These are phyloP conservation scores for Phenganax subtilis DNA, from an alignment of 92 coral and sea anemone species.

Conservation along the genomic window DNA sequence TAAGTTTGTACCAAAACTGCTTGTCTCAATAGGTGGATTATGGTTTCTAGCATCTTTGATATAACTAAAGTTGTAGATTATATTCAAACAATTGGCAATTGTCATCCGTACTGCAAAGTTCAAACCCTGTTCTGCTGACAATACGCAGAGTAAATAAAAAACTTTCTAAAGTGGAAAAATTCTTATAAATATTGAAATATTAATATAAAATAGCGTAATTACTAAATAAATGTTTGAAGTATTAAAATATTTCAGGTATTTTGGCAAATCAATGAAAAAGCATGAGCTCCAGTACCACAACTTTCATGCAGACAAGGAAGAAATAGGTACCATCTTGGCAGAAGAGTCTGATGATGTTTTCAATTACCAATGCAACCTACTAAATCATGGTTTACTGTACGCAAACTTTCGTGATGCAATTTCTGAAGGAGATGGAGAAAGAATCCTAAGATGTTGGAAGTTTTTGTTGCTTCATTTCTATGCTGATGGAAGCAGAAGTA, in stretches of 20 bases:
- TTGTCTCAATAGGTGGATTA: not conserved
- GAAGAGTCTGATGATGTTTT: conserved; percentile 35
- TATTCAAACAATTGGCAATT: too few species aligned
- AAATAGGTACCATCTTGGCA: too few species aligned
- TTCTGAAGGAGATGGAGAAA: conserved; percentile 46
- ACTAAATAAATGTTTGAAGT: not conserved
- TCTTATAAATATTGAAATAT: not conserved
- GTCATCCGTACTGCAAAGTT: not conserved
- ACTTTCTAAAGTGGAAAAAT: too few species aligned
- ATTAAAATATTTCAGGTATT: conserved; percentile 20
- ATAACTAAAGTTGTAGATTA: too few species aligned
- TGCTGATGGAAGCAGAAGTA: conserved; percentile 17
- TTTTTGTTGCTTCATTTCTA: conserved; percentile 45
- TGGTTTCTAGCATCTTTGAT: not conserved
- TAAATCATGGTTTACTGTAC: conserved; percentile 43
- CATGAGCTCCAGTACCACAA: conserved; percentile 35
- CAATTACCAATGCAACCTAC: conserved; percentile 36
- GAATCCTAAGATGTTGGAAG: conserved; percentile 46
- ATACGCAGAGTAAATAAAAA: not conserved
- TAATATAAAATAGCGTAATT: not conserved
- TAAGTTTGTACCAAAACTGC: not conserved
- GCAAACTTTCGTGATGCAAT: conserved; percentile 43
- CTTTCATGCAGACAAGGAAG: not conserved
- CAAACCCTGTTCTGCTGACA: not conserved
- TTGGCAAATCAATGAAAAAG: conserved; percentile 35